Conservation (phyloP, 1,140 invertebrate species). For the Oncopodura yosiiana region DNA sequence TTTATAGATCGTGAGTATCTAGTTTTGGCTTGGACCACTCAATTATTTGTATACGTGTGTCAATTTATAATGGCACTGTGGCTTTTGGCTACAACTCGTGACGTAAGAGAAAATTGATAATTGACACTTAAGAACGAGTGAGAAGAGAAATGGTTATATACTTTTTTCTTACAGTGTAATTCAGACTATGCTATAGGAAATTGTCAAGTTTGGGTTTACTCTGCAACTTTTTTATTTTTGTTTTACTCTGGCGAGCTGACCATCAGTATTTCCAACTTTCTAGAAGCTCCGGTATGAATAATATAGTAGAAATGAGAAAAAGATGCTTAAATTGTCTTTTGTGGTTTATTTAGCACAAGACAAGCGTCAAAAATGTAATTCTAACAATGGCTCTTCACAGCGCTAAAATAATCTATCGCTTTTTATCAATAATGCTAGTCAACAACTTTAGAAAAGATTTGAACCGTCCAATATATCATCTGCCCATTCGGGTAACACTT, state of each 20-base stretch:
- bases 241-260: slow-evolving; percentile 23
- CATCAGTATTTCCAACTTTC: slow-evolving; percentile 13
- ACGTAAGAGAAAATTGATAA: slow-evolving; percentile 8
- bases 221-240: slow-evolving; percentile 14
- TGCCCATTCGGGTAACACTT: not conserved
- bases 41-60: slow-evolving; percentile 19
- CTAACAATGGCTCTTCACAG: slow-evolving; percentile 12
- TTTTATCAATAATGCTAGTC: slow-evolving; percentile 14
- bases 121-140: not conserved
- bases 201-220: slow-evolving; percentile 23
- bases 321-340: no score
- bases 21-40: slow-evolving; percentile 19
- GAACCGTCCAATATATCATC: slow-evolving; percentile 17
- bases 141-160: not conserved
- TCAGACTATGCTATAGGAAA: slow-evolving; percentile 21
- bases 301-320: no score
- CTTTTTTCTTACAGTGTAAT: slow-evolving; percentile 13
- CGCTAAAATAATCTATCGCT: slow-evolving; percentile 21
- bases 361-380: slow-evolving; percentile 19
- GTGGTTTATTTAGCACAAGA: no score
- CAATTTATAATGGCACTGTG: slow-evolving; percentile 25
- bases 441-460: slow-evolving; percentile 22
- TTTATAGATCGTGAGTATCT: slow-evolving; percentile 13
- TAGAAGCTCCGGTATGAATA: slow-evolving; percentile 6
- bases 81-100: slow-evolving; percentile 22